These are phyloP conservation scores for Trematomus bernacchii DNA, from an alignment of 2,797 vertebrate species.

Conservation along the genomic window DNA sequence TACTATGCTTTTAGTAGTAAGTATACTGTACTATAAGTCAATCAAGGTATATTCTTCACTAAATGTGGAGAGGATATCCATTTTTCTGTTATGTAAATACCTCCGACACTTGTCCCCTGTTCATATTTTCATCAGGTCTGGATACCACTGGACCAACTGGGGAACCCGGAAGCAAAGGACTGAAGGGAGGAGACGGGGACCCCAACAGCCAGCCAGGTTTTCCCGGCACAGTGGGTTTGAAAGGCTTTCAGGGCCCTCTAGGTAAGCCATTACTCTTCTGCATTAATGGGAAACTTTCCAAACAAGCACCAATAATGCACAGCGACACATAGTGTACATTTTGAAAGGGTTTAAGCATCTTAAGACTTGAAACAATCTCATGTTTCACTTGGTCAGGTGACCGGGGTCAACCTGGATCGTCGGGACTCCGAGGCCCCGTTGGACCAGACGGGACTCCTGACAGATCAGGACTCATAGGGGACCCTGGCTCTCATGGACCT, in stretches of 20 bases:
- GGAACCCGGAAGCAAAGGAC: constrained; percentile 85
- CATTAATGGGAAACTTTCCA: not conserved
- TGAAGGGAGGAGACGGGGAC: constrained; percentile 88
- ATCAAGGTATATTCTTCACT: not conserved
- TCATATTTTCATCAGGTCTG: constrained; percentile 79
- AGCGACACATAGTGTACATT: not conserved
- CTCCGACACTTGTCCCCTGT: not conserved
- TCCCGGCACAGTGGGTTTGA: constrained; percentile 84
- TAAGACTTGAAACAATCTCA: constrained; percentile 21
- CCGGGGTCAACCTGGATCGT: constrained; percentile 84
- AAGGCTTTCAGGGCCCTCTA: constrained; percentile 87
- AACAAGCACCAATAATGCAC: not conserved
- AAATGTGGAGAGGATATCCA: not conserved
- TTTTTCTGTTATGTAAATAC: constrained; percentile 4
- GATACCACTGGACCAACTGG: constrained; percentile 87
- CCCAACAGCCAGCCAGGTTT: constrained; percentile 85
- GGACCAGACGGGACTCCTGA: constrained; percentile 86
- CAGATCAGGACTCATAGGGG: constrained; percentile 86
- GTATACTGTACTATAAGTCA: not conserved
- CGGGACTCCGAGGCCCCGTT: constrained; percentile 85
- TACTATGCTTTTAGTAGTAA: not conserved
- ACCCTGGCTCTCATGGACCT: constrained; percentile 85
- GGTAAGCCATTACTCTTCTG: constrained; percentile 80
- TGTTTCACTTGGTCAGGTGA: constrained; percentile 83
- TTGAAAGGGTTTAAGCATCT: not conserved